phyloP scores from a whole-genome alignment of 2,797 vertebrate genomes.

The Necrosyrtes monachus region DNA sequence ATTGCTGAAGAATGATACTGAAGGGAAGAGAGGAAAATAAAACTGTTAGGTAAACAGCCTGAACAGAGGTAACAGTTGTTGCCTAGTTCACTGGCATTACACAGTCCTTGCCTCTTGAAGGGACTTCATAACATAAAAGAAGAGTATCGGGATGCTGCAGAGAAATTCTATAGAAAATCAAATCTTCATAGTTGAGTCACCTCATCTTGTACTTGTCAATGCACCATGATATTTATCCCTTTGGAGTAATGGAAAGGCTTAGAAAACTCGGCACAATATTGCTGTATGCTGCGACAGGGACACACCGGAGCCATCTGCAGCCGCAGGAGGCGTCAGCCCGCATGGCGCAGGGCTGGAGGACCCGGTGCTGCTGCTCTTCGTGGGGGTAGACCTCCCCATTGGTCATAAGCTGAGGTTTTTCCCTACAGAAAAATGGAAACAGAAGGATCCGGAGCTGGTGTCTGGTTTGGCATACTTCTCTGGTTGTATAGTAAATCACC shows the following conservation, averaged over 20 bases:
- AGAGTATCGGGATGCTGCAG: background rate
- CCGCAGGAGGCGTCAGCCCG: accelerated
- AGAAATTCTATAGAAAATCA: background rate
- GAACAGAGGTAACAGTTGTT: background rate
- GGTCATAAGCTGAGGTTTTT: background rate
- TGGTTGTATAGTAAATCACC: background rate
- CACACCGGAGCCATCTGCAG: background rate
- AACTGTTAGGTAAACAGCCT: background rate
- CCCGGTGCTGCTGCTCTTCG: background rate
- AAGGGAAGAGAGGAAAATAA: background rate
- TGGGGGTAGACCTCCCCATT: no score
- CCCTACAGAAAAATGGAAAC: background rate
- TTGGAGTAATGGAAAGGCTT: background rate
- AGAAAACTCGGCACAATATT: background rate
- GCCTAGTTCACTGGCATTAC: background rate
- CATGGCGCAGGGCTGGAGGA: background rate
- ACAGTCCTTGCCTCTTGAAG: background rate
- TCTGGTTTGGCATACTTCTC: background rate
- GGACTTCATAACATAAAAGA: background rate
- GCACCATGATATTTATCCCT: background rate
- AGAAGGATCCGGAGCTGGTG: background rate
- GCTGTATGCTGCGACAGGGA: background rate
- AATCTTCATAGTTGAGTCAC: background rate
- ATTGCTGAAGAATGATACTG: background rate
- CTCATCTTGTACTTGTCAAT: background rate